Evolutionary conservation across 2,888 invertebrate genomes (phyloP).

Genomic region (Eulithis prunata): DNA sequence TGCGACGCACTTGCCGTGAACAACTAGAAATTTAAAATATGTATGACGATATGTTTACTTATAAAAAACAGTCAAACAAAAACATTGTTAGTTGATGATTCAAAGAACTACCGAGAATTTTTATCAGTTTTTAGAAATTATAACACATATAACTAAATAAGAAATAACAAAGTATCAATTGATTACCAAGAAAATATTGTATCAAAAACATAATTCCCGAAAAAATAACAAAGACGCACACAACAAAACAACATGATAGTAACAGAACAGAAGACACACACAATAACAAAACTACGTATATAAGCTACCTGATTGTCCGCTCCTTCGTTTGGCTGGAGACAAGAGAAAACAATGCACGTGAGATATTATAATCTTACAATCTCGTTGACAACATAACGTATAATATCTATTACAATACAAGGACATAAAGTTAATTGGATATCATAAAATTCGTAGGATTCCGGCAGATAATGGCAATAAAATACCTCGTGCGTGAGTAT

Average conservation of each 20-base stretch:
- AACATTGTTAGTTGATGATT: neutral
- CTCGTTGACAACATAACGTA: conserved; percentile 23
- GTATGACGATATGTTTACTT: neutral
- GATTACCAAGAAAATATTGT: conserved; percentile 7
- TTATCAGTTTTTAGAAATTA: conserved; percentile 14
- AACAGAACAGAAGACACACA: conserved; percentile 21
- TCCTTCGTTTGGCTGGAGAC: conserved; percentile 79
- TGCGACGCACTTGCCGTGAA: conserved; percentile 75
- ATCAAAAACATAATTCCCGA: conserved; percentile 3
- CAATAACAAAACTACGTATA: conserved; percentile 31
- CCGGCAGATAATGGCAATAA: too few species aligned
- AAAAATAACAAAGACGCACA: conserved; percentile 25
- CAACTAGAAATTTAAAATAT: conserved; percentile 53
- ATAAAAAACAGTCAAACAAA: neutral
- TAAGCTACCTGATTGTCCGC: conserved; percentile 78
- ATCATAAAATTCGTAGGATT: conserved; percentile 15
- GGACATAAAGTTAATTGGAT: conserved; percentile 29
- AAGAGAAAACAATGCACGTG: conserved; percentile 69
- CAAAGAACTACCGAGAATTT: neutral
- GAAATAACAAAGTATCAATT: conserved; percentile 5
- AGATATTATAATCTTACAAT: conserved; percentile 46
- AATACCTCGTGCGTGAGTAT: neutral
- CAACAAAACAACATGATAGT: conserved; percentile 21
- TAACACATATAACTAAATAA: neutral
- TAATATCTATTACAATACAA: conserved; percentile 24